Conservation (phyloP, 2,113 vertebrate species). For the Mohoua ochrocephala region DNA sequence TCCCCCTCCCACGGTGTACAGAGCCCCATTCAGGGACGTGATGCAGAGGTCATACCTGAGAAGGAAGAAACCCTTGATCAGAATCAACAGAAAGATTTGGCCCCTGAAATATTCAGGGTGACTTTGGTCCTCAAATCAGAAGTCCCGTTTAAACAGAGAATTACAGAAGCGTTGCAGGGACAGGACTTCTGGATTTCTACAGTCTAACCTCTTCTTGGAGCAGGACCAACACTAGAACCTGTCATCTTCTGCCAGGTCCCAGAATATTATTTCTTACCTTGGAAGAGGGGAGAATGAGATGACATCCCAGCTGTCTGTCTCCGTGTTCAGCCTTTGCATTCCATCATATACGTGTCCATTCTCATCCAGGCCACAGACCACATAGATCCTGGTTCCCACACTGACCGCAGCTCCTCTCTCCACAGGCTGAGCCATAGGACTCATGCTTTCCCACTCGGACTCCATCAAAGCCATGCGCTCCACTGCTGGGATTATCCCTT, state of each 20-base stretch:
- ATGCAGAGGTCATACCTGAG: slow-evolving; percentile 85
- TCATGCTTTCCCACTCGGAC: slow-evolving; percentile 74
- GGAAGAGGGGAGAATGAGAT: slow-evolving; percentile 79
- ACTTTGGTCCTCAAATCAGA: not conserved
- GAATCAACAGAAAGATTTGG: not conserved
- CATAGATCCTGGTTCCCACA: slow-evolving; percentile 73
- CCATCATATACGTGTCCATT: slow-evolving; percentile 83
- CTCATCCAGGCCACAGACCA: slow-evolving; percentile 87
- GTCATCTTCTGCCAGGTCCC: not conserved
- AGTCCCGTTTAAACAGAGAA: not conserved
- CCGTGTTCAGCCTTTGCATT: slow-evolving; percentile 77
- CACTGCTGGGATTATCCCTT: slow-evolving; percentile 75
- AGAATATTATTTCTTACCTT: not conserved
- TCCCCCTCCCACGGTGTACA: slow-evolving; percentile 85
- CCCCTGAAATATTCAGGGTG: not conserved
- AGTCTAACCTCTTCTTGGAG: not conserved
- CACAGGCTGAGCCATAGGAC: slow-evolving; percentile 79
- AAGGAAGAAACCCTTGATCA: not conserved
- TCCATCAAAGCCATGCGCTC: slow-evolving; percentile 74
- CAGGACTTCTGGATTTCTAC: not conserved
- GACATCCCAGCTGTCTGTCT: slow-evolving; percentile 81
- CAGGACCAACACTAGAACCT: not conserved
- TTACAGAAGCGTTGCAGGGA: not conserved
- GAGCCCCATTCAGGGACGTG: slow-evolving; percentile 79
- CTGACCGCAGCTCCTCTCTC: slow-evolving; percentile 76